Percentiles rank a stretch among this genome's conserved stretches.
These are phyloP conservation scores for Zonotrichia albicollis DNA, from an alignment of 2,797 vertebrate genomes.

Conservation along the genomic window DNA sequence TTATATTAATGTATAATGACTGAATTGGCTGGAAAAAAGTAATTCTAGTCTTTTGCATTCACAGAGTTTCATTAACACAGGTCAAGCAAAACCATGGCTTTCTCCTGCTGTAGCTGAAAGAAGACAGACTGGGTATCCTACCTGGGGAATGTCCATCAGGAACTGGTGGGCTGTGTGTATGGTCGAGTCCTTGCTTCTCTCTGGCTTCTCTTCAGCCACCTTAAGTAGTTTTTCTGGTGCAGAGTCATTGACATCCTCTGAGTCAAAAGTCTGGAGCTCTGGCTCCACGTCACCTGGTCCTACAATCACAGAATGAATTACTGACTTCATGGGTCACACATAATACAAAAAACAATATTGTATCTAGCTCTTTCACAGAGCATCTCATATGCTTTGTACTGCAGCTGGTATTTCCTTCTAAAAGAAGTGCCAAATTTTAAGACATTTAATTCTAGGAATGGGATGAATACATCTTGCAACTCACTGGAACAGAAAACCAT, in stretches of 20 bases:
- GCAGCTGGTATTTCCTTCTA: neutral
- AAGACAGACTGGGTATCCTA: neutral
- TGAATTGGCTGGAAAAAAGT: neutral
- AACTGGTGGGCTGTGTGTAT: conserved; percentile 88
- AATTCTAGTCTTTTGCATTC: neutral
- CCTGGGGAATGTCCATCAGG: conserved; percentile 75
- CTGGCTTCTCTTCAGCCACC: conserved; percentile 69
- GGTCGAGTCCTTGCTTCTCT: conserved; percentile 85
- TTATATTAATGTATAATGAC: neutral
- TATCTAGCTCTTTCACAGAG: neutral
- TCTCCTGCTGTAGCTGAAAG: neutral
- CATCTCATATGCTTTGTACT: neutral
- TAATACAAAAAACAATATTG: neutral
- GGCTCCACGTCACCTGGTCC: conserved; percentile 79
- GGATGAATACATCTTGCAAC: neutral
- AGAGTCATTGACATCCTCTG: conserved; percentile 64
- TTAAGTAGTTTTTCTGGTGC: conserved; percentile 44
- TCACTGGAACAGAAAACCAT: neutral
- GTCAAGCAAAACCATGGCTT: neutral
- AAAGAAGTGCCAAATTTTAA: neutral
- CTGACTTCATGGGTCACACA: neutral
- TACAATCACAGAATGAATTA: conserved; percentile 47
- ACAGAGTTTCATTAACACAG: neutral
- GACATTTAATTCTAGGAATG: neutral
- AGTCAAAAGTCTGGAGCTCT: conserved; percentile 74